phyloP scores from a whole-genome alignment of 2,113 vertebrate species.

The Orcinus orca region DNA sequence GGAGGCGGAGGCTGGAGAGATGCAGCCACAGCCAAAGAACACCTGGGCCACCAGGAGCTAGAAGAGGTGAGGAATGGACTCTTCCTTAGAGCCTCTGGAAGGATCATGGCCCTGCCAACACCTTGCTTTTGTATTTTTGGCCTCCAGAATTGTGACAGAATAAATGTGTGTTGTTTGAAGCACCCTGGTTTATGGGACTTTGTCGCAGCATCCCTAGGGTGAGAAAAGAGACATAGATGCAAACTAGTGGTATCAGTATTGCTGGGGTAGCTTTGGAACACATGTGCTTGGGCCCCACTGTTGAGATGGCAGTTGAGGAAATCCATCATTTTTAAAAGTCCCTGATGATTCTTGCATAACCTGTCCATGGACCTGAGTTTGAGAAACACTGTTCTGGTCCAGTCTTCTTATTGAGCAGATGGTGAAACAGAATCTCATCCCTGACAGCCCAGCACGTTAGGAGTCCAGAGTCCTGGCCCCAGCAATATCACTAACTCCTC shows the following conservation, averaged over 20 bases:
- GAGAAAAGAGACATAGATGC: rapidly evolving
- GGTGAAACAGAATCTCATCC: not conserved
- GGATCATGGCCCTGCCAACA: rapidly evolving
- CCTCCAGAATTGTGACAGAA: not conserved
- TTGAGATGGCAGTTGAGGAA: not conserved
- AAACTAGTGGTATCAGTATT: not conserved
- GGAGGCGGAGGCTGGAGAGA: not conserved
- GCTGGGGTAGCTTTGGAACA: not conserved
- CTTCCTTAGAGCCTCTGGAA: not conserved
- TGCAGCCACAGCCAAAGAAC: not conserved
- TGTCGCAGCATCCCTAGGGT: not conserved
- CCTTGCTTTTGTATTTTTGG: not conserved
- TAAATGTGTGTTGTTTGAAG: not conserved
- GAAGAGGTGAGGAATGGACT: not conserved
- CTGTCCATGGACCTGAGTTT: not conserved
- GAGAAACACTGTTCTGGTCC: not conserved
- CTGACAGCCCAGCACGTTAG: rapidly evolving
- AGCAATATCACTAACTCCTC: rapidly evolving
- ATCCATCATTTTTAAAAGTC: not conserved
- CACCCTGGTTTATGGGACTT: not conserved
- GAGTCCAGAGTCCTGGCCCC: not conserved
- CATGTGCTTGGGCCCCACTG: rapidly evolving
- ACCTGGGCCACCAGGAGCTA: rapidly evolving
- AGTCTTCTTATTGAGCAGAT: not conserved
- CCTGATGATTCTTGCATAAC: rapidly evolving